phyloP scores from a whole-genome alignment of 2,888 invertebrate species.

The Drosophila flavopinicola region DNA sequence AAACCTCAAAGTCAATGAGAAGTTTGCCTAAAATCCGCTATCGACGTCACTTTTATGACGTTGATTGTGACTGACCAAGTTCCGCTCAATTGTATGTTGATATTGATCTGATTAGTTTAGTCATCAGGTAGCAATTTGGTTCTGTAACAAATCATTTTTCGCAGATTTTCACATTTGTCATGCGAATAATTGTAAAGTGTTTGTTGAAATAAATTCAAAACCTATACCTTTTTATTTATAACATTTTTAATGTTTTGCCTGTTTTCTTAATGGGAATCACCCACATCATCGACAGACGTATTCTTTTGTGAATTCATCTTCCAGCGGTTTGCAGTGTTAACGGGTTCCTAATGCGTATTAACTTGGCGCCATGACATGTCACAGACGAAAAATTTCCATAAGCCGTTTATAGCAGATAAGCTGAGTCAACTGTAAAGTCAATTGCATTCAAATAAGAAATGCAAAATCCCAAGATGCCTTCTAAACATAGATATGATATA shows the following conservation, averaged over 20 bases:
- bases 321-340: slow-evolving; percentile 1
- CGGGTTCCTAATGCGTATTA: slow-evolving; percentile 27
- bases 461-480: neutral
- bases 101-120: slow-evolving; percentile 32
- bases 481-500: too few species aligned
- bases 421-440: slow-evolving; percentile 23
- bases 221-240: neutral
- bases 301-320: slow-evolving; percentile 4
- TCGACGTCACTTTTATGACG: slow-evolving; percentile 13
- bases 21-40: slow-evolving; percentile 19
- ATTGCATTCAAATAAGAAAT: neutral
- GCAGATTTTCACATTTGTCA: slow-evolving; percentile 37
- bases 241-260: neutral
- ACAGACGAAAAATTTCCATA: slow-evolving; percentile 18
- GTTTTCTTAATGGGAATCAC: slow-evolving; percentile 14
- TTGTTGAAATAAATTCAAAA: too few species aligned
- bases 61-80: slow-evolving; percentile 7
- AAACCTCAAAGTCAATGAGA: slow-evolving; percentile 41
- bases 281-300: neutral
- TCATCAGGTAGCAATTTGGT: slow-evolving; percentile 32
- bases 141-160: slow-evolving; percentile 12
- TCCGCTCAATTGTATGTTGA: slow-evolving; percentile 7
- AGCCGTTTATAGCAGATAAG: neutral
- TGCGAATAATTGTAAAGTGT: neutral
- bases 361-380: neutral